A percentile compares a stretch with the other conserved stretches of the same genome.
phyloP scores from a whole-genome alignment of 2,888 invertebrate species.

The Apamea anceps region DNA sequence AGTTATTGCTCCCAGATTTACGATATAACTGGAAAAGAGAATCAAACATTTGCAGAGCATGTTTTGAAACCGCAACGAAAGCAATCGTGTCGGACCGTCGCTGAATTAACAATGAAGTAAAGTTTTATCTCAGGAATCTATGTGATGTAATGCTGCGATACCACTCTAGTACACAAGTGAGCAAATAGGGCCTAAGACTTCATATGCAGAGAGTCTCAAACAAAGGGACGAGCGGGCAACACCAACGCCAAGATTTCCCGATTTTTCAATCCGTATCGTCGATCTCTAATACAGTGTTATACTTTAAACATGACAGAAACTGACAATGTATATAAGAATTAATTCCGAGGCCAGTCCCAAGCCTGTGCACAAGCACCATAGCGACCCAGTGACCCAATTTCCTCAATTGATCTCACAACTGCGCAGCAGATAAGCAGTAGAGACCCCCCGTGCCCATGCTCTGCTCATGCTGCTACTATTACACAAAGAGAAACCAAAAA shows the following conservation, averaged over 20 bases:
- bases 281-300: neutral
- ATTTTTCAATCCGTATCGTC: neutral
- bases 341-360: conserved; percentile 24
- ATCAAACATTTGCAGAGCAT: conserved; percentile 34
- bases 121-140: conserved; percentile 26
- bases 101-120: conserved; percentile 50
- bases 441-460: neutral
- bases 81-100: conserved; percentile 14
- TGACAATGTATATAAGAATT: neutral
- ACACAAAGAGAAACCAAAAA: conserved; percentile 2
- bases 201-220: neutral
- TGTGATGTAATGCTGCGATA: conserved; percentile 37
- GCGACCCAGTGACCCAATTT: conserved; percentile 59
- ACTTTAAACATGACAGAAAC: neutral
- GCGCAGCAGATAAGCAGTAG: conserved; percentile 38
- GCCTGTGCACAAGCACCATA: conserved; percentile 46
- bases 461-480: conserved; percentile 5
- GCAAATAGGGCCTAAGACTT: neutral
- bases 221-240: conserved; percentile 3
- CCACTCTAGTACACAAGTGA: neutral
- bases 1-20: conserved; percentile 22
- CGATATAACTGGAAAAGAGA: conserved; percentile 16
- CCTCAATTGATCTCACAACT: conserved; percentile 48
- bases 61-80: conserved; percentile 38
- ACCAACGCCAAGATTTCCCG: neutral